Evolutionary conservation across 2,113 vertebrate genomes (phyloP).

Genomic region (Mesitornis unicolor): DNA sequence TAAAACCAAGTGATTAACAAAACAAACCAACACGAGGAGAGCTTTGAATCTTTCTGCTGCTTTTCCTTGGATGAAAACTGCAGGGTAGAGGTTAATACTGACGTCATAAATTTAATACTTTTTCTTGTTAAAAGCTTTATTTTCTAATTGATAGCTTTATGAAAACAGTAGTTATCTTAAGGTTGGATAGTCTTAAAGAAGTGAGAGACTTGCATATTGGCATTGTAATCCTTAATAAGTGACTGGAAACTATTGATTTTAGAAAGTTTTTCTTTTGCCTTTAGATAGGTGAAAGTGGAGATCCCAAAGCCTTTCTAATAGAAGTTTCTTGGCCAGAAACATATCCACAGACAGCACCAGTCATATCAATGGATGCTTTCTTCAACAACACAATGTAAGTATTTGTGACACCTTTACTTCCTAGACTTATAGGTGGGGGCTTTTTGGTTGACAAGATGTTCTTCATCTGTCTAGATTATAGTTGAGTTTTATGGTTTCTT

Average conservation of each 20-base stretch:
- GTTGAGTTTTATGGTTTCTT: neutral
- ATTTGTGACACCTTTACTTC: neutral
- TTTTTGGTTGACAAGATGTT: neutral
- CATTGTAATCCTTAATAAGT: neutral
- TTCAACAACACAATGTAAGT: conserved; percentile 96
- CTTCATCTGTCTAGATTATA: neutral
- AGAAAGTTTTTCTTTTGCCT: neutral
- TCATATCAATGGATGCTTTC: conserved; percentile 90
- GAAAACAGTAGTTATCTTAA: neutral
- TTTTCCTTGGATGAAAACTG: neutral
- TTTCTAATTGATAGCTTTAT: neutral
- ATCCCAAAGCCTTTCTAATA: conserved; percentile 90
- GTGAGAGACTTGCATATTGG: neutral
- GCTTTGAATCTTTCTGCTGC: neutral
- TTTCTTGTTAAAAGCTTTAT: neutral
- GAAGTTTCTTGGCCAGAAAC: conserved; percentile 92
- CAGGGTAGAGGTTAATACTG: neutral
- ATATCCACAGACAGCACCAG: conserved; percentile 89
- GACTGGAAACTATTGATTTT: neutral
- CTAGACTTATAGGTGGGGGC: neutral
- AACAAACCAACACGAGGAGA: neutral
- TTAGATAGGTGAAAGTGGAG: conserved; percentile 90
- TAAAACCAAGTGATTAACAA: neutral
- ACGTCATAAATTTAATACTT: neutral
- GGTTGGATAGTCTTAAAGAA: neutral